A percentile compares a stretch with the other conserved stretches of the same genome.
These are phyloP conservation scores for Centropyge bicolor DNA, from an alignment of 2,797 vertebrate species.

Conservation along the genomic window DNA sequence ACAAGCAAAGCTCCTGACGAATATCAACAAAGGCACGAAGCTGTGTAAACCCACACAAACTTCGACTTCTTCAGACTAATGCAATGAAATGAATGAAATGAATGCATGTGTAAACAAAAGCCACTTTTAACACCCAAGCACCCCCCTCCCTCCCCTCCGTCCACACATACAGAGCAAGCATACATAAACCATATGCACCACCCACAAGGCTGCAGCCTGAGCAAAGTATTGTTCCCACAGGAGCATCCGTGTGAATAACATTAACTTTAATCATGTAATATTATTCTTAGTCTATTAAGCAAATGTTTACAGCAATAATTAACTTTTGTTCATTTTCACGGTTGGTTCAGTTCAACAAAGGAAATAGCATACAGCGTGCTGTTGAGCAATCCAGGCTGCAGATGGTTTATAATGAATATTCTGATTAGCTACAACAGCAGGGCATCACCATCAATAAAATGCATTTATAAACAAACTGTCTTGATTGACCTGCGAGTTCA, in stretches of 20 bases:
- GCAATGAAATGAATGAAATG: background rate
- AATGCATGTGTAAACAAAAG: slow-evolving; percentile 14
- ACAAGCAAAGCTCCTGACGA: slow-evolving; percentile 40
- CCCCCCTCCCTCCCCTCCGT: background rate
- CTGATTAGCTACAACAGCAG: slow-evolving; percentile 32
- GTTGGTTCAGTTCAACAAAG: slow-evolving; percentile 35
- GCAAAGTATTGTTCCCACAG: slow-evolving; percentile 19
- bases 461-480: slow-evolving; percentile 14
- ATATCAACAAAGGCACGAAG: slow-evolving; percentile 23
- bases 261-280: slow-evolving; percentile 33
- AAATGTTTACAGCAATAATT: slow-evolving; percentile 49
- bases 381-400: slow-evolving; percentile 39
- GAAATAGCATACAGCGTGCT: slow-evolving; percentile 1
- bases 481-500: slow-evolving; percentile 37
- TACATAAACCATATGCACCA: slow-evolving; percentile 34
- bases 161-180: slow-evolving; percentile 16
- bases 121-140: background rate
- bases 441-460: slow-evolving; percentile 28
- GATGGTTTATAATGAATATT: slow-evolving; percentile 51
- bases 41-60: slow-evolving; percentile 44
- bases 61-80: slow-evolving; percentile 13
- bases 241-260: slow-evolving; percentile 40
- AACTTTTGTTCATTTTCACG: slow-evolving; percentile 34
- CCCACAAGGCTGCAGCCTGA: slow-evolving; percentile 38
- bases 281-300: slow-evolving; percentile 45